Evolutionary conservation across 2,888 invertebrate genomes (phyloP).

Genomic region (Eristalis tenax): DNA sequence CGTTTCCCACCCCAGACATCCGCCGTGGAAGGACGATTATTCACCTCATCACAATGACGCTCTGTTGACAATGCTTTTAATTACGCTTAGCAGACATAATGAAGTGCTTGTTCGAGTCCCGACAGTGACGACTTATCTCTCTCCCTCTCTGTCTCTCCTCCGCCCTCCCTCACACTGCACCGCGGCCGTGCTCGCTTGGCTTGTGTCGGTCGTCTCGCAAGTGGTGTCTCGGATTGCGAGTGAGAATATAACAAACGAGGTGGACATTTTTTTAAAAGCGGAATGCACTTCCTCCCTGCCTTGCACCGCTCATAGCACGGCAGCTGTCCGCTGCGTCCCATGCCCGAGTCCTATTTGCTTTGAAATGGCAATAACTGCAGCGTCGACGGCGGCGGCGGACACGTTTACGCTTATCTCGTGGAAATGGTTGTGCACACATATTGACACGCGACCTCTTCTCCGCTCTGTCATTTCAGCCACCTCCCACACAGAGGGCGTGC

Average conservation of each 20-base stretch:
- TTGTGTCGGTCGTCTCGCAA: not conserved
- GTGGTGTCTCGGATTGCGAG: not conserved
- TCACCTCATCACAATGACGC: conserved; percentile 32
- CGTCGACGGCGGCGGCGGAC: not conserved
- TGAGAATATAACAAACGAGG: not conserved
- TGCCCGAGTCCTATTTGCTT: conserved; percentile 1
- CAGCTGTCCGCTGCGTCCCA: not conserved
- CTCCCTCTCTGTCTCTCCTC: not conserved
- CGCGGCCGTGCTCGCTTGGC: too few species aligned
- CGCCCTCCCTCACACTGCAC: too few species aligned
- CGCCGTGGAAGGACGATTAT: conserved; percentile 27
- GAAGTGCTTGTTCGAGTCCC: conserved; percentile 28
- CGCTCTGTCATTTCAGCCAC: not conserved
- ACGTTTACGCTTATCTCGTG: conserved; percentile 2
- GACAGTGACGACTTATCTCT: conserved; percentile 22
- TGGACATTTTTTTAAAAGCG: not conserved
- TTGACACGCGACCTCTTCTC: conserved; percentile 1
- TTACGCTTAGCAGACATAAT: conserved; percentile 41
- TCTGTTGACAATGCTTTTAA: conserved; percentile 55
- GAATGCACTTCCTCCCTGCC: not conserved
- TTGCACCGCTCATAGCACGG: not conserved
- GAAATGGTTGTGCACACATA: not conserved
- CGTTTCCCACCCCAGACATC: not conserved
- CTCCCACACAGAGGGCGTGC: not conserved
- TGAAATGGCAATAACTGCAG: conserved; percentile 6